Evolutionary conservation across 2,797 vertebrate species (phyloP).

Genomic region (Craterocephalus amniculus): DNA sequence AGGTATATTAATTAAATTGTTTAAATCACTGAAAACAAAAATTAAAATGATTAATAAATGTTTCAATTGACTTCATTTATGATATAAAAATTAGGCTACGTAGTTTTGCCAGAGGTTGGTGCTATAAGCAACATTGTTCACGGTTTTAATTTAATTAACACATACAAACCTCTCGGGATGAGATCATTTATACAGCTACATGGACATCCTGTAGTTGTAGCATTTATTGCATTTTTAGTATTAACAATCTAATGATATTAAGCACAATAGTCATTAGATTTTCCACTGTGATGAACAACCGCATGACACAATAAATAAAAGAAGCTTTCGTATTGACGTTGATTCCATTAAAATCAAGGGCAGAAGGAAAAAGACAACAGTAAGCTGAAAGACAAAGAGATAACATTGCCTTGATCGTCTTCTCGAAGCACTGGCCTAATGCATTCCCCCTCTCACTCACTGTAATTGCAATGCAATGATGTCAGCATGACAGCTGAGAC

Average conservation of each 20-base stretch:
- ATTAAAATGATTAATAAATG: too few relatives aligned
- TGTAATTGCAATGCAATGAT: constrained; percentile 82
- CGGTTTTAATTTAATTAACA: too few relatives aligned
- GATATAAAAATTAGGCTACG: too few relatives aligned
- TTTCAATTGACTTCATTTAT: too few relatives aligned
- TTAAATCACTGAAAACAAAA: too few relatives aligned
- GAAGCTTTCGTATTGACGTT: background rate
- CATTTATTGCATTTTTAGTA: background rate
- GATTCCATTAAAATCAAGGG: constrained; percentile 28
- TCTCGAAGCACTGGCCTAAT: constrained; percentile 31
- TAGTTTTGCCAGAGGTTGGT: too few relatives aligned
- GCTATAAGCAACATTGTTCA: too few relatives aligned
- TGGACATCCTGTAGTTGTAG: too few relatives aligned
- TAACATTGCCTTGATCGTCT: constrained; percentile 48
- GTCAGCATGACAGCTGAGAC: constrained; percentile 81
- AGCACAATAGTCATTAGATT: background rate
- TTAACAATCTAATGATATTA: background rate
- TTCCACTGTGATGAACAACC: background rate
- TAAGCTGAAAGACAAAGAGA: constrained; percentile 26
- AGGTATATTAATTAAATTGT: too few relatives aligned
- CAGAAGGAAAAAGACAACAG: constrained; percentile 2
- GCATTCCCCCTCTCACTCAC: constrained; percentile 71
- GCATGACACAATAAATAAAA: background rate
- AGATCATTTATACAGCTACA: too few relatives aligned
- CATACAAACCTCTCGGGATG: too few relatives aligned